These are phyloP conservation scores for Hoplodrina ambigua DNA, from an alignment of 2,888 invertebrate genomes.

Conservation along the genomic window DNA sequence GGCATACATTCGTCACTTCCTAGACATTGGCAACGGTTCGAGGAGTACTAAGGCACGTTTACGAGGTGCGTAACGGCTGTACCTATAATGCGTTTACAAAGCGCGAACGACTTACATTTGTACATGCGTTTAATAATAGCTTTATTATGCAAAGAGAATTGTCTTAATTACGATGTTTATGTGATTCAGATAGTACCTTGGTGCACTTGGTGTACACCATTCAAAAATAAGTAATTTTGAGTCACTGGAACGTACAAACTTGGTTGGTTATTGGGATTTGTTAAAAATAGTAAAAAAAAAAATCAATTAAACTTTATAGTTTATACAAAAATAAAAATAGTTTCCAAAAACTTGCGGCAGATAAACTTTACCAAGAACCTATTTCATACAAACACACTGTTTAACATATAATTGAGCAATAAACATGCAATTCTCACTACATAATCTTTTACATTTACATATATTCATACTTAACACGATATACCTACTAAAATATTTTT, in stretches of 20 bases:
- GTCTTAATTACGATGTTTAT: not conserved
- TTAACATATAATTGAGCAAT: slow-evolving; percentile 37
- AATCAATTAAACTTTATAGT: too few species aligned
- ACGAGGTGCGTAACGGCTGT: slow-evolving; percentile 45
- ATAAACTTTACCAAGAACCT: slow-evolving; percentile 13
- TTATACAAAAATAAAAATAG: too few species aligned
- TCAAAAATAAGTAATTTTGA: too few species aligned
- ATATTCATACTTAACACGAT: slow-evolving; percentile 40
- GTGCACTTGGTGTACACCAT: too few species aligned
- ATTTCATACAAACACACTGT: slow-evolving; percentile 6
- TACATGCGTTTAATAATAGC: slow-evolving; percentile 29
- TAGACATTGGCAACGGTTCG: slow-evolving; percentile 47
- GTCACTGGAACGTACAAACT: too few species aligned
- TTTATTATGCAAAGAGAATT: not conserved
- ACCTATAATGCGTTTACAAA: slow-evolving; percentile 29
- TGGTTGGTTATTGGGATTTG: too few species aligned
- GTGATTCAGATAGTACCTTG: too few species aligned
- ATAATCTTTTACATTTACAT: slow-evolving; percentile 46
- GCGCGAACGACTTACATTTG: slow-evolving; percentile 32
- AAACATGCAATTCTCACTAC: slow-evolving; percentile 51
- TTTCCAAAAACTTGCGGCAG: too few species aligned
- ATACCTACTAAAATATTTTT: slow-evolving; percentile 34
- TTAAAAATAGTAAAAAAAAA: too few species aligned
- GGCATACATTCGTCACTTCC: slow-evolving; percentile 41
- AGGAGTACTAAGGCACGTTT: slow-evolving; percentile 39